These are phyloP conservation scores for Hemibagrus guttatus DNA, from an alignment of 2,797 vertebrate genomes.

Conservation along the genomic window DNA sequence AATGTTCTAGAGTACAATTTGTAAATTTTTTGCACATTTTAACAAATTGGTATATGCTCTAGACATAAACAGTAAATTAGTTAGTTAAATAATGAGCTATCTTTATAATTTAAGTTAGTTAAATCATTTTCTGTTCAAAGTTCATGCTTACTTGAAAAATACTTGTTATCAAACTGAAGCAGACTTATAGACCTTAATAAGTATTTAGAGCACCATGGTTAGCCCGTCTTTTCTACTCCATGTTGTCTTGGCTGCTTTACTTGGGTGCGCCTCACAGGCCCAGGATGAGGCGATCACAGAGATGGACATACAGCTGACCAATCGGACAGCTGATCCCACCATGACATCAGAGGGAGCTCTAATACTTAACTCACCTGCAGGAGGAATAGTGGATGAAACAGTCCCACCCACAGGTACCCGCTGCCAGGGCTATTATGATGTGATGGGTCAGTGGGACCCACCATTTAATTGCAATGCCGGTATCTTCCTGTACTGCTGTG, in stretches of 20 bases:
- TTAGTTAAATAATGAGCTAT: neutral
- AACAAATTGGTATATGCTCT: neutral
- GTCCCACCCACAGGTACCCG: constrained; percentile 77
- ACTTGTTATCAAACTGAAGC: neutral
- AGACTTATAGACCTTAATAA: neutral
- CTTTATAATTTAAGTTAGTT: neutral
- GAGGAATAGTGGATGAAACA: constrained; percentile 70
- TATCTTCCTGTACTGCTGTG: constrained; percentile 92
- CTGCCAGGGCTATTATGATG: constrained; percentile 95
- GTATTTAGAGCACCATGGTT: constrained; percentile 47
- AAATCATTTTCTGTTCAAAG: neutral
- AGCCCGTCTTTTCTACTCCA: constrained; percentile 40
- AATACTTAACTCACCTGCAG: constrained; percentile 68
- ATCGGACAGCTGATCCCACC: constrained; percentile 64
- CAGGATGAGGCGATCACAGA: constrained; percentile 63
- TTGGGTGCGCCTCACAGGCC: constrained; percentile 67
- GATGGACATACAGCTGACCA: constrained; percentile 53
- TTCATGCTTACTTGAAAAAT: neutral
- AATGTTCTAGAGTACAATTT: neutral
- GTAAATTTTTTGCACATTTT: neutral
- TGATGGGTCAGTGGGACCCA: constrained; percentile 98
- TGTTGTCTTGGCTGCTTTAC: constrained; percentile 50
- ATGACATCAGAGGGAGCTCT: constrained; percentile 67
- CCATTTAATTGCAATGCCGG: constrained; percentile 96
- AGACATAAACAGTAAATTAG: neutral